Percentiles rank a stretch among this genome's conserved stretches.
Evolutionary conservation across 2,113 vertebrate genomes (phyloP).

Genomic region (Centropus bengalensis): DNA sequence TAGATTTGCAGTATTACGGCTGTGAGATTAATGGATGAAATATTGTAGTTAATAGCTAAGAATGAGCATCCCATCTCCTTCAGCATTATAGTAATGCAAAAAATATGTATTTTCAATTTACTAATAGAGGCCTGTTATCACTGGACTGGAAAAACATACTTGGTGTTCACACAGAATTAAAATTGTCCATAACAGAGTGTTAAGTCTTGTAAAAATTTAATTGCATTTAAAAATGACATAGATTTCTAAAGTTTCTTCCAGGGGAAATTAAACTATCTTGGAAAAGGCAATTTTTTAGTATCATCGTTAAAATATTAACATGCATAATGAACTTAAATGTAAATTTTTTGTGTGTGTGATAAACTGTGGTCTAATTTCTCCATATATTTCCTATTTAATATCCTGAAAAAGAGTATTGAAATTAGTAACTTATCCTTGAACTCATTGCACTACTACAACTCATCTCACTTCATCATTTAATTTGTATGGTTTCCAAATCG

Average conservation of each 20-base stretch:
- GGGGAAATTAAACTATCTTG: not conserved
- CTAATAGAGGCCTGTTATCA: not conserved
- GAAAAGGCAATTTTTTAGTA: not conserved
- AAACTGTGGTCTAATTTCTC: not conserved
- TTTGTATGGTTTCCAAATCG: conserved; percentile 80
- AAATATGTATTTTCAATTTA: not conserved
- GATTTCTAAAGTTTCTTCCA: not conserved
- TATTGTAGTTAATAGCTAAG: not conserved
- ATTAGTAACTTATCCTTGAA: conserved; percentile 56
- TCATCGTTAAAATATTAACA: not conserved
- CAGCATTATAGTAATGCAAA: not conserved
- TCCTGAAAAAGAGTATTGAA: conserved; percentile 36
- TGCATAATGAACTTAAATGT: not conserved
- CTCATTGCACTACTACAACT: conserved; percentile 56
- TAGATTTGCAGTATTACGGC: not conserved
- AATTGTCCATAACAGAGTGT: not conserved
- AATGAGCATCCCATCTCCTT: not conserved
- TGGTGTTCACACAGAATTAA: not conserved
- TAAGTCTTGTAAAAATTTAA: not conserved
- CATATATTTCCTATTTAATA: not conserved
- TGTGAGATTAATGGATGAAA: not conserved
- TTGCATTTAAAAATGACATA: not conserved
- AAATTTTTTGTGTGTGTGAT: not conserved
- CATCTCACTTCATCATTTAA: conserved; percentile 78
- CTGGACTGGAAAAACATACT: not conserved